Evolutionary conservation across 2,113 vertebrate genomes (phyloP).

Genomic region (Passer domesticus): DNA sequence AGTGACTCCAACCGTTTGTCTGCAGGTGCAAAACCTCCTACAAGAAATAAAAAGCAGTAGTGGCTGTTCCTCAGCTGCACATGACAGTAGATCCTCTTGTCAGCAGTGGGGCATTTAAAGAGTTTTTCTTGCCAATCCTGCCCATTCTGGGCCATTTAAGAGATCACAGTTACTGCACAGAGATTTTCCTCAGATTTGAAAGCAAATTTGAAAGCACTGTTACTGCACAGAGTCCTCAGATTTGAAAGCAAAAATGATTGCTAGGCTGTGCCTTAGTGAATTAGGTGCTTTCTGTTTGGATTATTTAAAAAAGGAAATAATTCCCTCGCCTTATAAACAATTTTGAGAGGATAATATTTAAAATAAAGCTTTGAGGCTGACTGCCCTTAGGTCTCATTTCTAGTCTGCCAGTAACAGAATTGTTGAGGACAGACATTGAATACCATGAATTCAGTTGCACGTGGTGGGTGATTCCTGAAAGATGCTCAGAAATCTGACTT

Average conservation of each 20-base stretch:
- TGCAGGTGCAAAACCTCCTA: neutral
- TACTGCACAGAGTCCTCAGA: neutral
- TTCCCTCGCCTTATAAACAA: neutral
- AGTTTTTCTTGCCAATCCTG: neutral
- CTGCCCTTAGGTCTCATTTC: neutral
- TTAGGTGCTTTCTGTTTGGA: neutral
- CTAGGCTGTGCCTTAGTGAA: neutral
- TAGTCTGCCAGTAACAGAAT: neutral
- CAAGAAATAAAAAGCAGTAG: neutral
- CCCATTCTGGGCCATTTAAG: neutral
- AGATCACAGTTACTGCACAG: neutral
- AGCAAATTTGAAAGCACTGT: neutral
- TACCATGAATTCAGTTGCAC: neutral
- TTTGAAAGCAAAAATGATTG: neutral
- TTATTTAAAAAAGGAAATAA: neutral
- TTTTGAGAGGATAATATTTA: neutral
- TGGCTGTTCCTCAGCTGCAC: neutral
- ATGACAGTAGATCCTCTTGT: neutral
- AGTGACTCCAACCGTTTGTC: neutral
- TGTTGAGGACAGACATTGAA: neutral
- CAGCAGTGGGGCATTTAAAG: neutral
- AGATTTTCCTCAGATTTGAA: neutral
- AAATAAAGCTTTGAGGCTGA: neutral
- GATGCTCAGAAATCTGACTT: neutral
- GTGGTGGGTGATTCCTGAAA: neutral